Conservation (phyloP, 2,113 vertebrate genomes). For the Nesoenas mayeri region DNA sequence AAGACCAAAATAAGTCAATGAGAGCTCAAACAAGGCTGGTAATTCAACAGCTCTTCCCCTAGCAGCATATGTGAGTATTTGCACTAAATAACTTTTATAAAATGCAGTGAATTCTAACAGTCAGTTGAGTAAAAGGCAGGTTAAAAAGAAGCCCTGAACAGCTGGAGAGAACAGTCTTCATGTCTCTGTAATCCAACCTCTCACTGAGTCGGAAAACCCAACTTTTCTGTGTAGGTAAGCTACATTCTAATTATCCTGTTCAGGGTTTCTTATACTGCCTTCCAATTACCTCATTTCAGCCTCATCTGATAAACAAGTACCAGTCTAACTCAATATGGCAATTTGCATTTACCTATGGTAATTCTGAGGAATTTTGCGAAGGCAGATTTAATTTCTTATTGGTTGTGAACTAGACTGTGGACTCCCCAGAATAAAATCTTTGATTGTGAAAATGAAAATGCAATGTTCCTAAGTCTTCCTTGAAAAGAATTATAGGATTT, state of each 20-base stretch:
- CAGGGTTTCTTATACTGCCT: background rate
- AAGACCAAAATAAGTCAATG: background rate
- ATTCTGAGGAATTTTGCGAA: background rate
- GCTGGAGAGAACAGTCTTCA: background rate
- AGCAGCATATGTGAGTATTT: background rate
- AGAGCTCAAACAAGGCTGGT: background rate
- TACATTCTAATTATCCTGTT: background rate
- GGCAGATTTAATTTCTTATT: background rate
- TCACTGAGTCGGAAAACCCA: background rate
- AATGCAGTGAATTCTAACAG: background rate
- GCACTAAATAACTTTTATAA: background rate
- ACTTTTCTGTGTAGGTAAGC: background rate
- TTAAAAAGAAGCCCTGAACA: background rate
- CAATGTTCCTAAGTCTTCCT: background rate
- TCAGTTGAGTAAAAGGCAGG: background rate
- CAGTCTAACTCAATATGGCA: background rate
- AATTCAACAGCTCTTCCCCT: background rate
- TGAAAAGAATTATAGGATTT: background rate
- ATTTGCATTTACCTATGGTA: background rate
- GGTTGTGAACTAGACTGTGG: background rate
- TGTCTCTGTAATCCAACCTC: background rate
- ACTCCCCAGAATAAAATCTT: background rate
- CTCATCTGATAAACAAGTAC: background rate
- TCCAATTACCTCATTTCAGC: background rate
- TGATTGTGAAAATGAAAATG: background rate